A percentile compares a stretch with the other conserved stretches of the same genome.
phyloP scores from a whole-genome alignment of 2,113 vertebrate species.

The Oxyruncus cristatus region DNA sequence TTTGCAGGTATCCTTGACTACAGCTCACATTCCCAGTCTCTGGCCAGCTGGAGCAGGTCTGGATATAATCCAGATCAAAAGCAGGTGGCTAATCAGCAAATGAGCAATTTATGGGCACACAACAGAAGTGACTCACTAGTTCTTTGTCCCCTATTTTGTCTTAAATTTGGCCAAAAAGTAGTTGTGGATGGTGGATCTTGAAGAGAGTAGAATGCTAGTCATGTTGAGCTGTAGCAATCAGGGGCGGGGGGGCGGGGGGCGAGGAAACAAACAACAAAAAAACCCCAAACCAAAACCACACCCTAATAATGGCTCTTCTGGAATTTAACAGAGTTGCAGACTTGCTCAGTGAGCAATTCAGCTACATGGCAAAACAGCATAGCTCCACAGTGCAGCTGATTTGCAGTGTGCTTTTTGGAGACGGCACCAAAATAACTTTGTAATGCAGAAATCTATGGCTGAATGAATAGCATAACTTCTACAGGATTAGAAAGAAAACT shows the following conservation, averaged over 20 bases:
- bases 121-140: conserved; percentile 1
- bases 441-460: background rate
- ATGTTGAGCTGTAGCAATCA: background rate
- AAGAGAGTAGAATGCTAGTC: background rate
- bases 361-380: background rate
- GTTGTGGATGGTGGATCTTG: background rate
- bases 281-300: background rate
- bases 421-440: background rate
- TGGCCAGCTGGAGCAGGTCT: conserved; percentile 40
- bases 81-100: conserved; percentile 31
- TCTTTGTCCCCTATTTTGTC: background rate
- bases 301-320: background rate
- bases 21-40: conserved; percentile 30
- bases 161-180: background rate
- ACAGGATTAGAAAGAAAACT: background rate
- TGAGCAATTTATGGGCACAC: background rate
- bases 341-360: background rate
- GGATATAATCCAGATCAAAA: conserved; percentile 42
- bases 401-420: background rate
- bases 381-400: background rate
- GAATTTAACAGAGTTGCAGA: background rate
- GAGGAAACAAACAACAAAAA: background rate
- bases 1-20: conserved; percentile 69
- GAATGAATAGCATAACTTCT: background rate
- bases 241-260: background rate